Evolutionary conservation across 1,140 invertebrate genomes (phyloP).

Genomic region (Apis florea): DNA sequence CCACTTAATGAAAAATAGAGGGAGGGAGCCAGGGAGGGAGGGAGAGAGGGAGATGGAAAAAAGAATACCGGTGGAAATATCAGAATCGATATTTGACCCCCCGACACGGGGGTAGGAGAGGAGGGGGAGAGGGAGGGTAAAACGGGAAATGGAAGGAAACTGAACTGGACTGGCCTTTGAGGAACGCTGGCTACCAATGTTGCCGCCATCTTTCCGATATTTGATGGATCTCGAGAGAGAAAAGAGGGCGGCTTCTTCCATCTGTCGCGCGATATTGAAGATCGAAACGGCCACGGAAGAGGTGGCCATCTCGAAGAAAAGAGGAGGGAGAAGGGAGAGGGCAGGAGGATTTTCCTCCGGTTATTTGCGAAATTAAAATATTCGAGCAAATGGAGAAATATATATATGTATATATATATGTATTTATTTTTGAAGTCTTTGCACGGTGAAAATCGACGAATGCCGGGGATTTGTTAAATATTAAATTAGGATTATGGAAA

Average conservation of each 20-base stretch:
- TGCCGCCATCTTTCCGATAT: slow-evolving; percentile 58
- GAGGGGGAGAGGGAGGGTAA: slow-evolving; percentile 9
- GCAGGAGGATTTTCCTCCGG: not conserved
- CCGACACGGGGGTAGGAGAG: slow-evolving; percentile 6
- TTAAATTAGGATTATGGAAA: too few species aligned
- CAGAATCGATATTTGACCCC: slow-evolving; percentile 74
- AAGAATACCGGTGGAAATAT: slow-evolving; percentile 71
- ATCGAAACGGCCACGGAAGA: not conserved
- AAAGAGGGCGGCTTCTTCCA: slow-evolving; percentile 30
- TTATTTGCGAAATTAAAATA: slow-evolving; percentile 40
- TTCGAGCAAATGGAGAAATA: not conserved
- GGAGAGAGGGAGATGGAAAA: slow-evolving; percentile 32
- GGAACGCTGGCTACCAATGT: slow-evolving; percentile 55
- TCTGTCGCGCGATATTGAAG: slow-evolving; percentile 47
- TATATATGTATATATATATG: too few species aligned
- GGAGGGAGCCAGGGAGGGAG: not conserved
- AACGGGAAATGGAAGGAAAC: slow-evolving; percentile 54
- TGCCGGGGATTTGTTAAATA: too few species aligned
- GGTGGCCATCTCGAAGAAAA: too few species aligned
- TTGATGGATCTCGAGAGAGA: slow-evolving; percentile 57
- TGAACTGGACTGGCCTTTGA: slow-evolving; percentile 44
- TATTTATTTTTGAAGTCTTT: too few species aligned
- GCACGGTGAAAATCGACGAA: too few species aligned
- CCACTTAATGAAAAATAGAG: slow-evolving; percentile 28
- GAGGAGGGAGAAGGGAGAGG: not conserved